Evolutionary conservation across 2,888 invertebrate species (phyloP).

Genomic region (Tubulanus polymorphus): DNA sequence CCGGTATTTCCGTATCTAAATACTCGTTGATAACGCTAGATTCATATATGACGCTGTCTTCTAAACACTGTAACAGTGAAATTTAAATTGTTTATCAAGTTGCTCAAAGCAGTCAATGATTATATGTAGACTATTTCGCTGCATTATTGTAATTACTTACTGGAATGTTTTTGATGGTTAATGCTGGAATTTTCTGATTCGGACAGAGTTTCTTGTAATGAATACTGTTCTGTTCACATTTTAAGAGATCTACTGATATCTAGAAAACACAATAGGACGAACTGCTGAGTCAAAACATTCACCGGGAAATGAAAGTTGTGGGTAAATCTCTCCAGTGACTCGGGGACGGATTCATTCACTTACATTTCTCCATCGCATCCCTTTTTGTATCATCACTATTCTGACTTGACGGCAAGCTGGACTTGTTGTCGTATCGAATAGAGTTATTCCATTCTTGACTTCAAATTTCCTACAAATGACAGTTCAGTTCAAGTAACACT

Average conservation of each 20-base stretch:
- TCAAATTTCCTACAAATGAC: neutral
- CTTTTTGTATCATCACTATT: constrained; percentile 14
- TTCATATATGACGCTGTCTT: constrained; percentile 13
- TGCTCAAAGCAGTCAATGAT: constrained; percentile 16
- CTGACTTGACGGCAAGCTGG: constrained; percentile 12
- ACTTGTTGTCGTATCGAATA: constrained; percentile 12
- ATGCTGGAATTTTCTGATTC: constrained; percentile 17
- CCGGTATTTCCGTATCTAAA: constrained; percentile 9
- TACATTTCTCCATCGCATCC: constrained; percentile 13
- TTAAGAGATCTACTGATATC: constrained; percentile 12
- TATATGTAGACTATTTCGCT: constrained; percentile 10
- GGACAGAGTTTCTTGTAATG: constrained; percentile 12
- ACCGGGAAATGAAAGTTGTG: too few relatives aligned
- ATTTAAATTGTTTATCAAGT: constrained; percentile 14
- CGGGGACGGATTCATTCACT: too few relatives aligned
- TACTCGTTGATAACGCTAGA: constrained; percentile 18
- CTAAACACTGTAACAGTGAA: constrained; percentile 10
- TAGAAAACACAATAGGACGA: too few relatives aligned
- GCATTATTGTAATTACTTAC: constrained; percentile 10
- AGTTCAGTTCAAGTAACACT: too few relatives aligned
- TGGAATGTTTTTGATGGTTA: constrained; percentile 12
- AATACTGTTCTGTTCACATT: constrained; percentile 11
- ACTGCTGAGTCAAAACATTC: too few relatives aligned
- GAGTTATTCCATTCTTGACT: constrained; percentile 11
- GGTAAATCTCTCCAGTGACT: too few relatives aligned